A percentile compares a stretch with the other conserved stretches of the same genome.
Conservation (phyloP, 23 tunicate species). For the Phallusia fumigata region DNA sequence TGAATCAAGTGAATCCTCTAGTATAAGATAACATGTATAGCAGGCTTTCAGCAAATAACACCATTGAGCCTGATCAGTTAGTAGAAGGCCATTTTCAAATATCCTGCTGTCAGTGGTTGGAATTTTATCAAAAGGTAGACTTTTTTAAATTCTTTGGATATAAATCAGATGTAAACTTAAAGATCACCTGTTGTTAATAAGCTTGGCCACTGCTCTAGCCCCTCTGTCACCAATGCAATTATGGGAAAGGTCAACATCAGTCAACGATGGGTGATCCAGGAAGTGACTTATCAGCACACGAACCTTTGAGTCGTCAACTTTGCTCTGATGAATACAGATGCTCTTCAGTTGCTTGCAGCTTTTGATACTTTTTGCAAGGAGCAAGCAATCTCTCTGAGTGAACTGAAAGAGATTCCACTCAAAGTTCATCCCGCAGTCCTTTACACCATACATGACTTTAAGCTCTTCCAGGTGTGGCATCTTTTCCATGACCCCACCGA, state of each 20-base stretch:
- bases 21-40: background rate
- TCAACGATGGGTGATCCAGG: conserved; percentile 81
- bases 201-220: conserved; percentile 90
- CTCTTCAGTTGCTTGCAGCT: conserved; percentile 53
- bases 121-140: background rate
- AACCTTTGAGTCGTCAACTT: conserved; percentile 76
- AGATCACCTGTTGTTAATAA: conserved; percentile 82
- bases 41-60: background rate
- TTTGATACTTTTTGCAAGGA: conserved; percentile 59
- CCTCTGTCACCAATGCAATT: conserved; percentile 89
- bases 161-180: background rate
- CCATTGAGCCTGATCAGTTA: too few species aligned
- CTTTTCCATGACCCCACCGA: conserved; percentile 49
- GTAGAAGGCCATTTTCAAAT: too few species aligned
- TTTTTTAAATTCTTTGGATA: background rate
- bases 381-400: conserved; percentile 83
- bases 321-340: conserved; percentile 70
- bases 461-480: conserved; percentile 80
- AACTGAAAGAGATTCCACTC: conserved; percentile 95
- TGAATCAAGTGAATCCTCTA: too few species aligned
- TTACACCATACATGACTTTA: conserved; percentile 57
- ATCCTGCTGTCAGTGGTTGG: too few species aligned
- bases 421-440: conserved; percentile 98
- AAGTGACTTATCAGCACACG: conserved; percentile 67
- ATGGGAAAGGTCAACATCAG: conserved; percentile 69